Percentiles rank a stretch among this genome's conserved stretches.
phyloP scores from a whole-genome alignment of 2,797 vertebrate species.

The Enteromius argenteus region DNA sequence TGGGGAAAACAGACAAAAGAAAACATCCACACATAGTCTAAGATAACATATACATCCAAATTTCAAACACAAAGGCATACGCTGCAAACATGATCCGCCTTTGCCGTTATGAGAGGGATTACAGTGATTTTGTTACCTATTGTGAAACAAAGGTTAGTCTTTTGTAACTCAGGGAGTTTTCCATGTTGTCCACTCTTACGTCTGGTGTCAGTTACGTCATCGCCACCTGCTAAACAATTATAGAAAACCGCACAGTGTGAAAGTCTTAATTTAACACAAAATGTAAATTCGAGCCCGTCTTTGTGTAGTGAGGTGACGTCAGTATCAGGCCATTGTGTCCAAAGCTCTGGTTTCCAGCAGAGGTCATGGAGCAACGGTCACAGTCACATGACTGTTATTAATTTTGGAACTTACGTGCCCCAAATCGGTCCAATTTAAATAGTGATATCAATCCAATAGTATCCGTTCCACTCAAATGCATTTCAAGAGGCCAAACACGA shows the following conservation, averaged over 20 bases:
- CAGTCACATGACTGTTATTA: constrained; percentile 60
- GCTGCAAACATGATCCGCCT: constrained; percentile 65
- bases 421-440: constrained; percentile 63
- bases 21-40: constrained; percentile 61
- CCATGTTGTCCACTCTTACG: constrained; percentile 60
- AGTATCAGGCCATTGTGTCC: constrained; percentile 55
- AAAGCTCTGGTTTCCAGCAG: constrained; percentile 65
- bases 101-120: constrained; percentile 64
- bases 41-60: constrained; percentile 65
- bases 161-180: constrained; percentile 68
- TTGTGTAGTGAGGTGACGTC: constrained; percentile 60
- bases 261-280: constrained; percentile 25
- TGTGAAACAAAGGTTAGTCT: constrained; percentile 66
- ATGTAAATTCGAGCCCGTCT: constrained; percentile 44
- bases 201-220: constrained; percentile 75
- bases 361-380: constrained; percentile 62
- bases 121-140: constrained; percentile 64
- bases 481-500: constrained; percentile 68
- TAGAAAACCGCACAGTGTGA: constrained; percentile 61
- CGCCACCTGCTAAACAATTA: constrained; percentile 68
- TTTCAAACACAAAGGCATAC: constrained; percentile 54
- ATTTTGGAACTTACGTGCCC: constrained; percentile 54
- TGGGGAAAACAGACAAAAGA: constrained; percentile 34
- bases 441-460: constrained; percentile 66
- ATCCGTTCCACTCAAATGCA: constrained; percentile 65